Base-by-base conservation (phyloP, 2,888 invertebrate species). In the Caenorhabditis sinica region DNA sequence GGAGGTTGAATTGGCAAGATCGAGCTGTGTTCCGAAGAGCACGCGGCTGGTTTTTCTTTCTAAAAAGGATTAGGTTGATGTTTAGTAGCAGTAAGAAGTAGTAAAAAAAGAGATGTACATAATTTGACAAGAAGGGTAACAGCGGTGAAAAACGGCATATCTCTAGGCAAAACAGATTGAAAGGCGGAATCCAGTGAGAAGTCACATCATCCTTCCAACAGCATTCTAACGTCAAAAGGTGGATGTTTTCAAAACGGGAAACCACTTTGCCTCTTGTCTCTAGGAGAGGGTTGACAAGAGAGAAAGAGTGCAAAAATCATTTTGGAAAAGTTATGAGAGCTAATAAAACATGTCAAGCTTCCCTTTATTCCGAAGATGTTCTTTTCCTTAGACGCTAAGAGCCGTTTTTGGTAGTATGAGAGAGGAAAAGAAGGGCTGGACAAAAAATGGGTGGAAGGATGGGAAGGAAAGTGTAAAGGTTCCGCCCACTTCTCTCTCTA, bases 321-420 rank as follows among this genome's bases (percentile, higher is more conserved):
- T 53, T 53, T 23, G 30, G 17, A n/a, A 36, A 20, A n/a, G 28
- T 30, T 61, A 61, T 60, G 15, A 43, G 28, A 43, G n/a, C 56
- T 36, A 13, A 45, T 60, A 25, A 30, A 33, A 20, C 17, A 53
- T 30, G 53, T 56, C 56, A 75, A 66, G 36, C 60, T 28, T 53
- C 66, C 63, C 53, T 74, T 66, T 53, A 56, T 8, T 20, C 15
- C 9, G 45, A 43, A 20, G 25, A 40, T 68, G 36, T 45, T 33
- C 49, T 60, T 76, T 58, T 33, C 6, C 20, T 58, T 65, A 77
- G 51, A 75, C 58, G 45, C 68, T 33, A 61, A 60, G 51, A 76
- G 68, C 68, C 45, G 23, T 68, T 66, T 75, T 76, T 68, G 60
- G 76, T 56, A 23, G 68, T 58, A 51, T 58, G 15, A 58, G 20